Percentiles rank a stretch among this genome's conserved stretches.
Evolutionary conservation across 1,140 invertebrate genomes (phyloP).

Genomic region (Rhyacophila brunnea): DNA sequence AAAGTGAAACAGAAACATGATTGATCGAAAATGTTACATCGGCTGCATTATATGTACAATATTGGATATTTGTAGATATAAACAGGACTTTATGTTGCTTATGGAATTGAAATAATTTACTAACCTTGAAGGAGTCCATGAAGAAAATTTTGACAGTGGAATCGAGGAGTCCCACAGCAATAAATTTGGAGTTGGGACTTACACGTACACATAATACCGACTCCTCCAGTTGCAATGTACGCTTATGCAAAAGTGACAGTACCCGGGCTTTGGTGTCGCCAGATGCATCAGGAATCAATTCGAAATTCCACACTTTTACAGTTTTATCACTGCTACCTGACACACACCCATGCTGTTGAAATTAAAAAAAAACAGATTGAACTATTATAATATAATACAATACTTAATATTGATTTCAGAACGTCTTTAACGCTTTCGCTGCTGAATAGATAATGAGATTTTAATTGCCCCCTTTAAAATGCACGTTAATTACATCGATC

Average conservation of each 20-base stretch:
- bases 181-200: conserved; percentile 81
- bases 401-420: no score
- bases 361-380: conserved; percentile 4
- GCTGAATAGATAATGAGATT: no score
- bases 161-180: conserved; percentile 89
- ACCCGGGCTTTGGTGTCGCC: conserved; percentile 62
- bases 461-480: no score
- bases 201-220: conserved; percentile 79
- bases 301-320: conserved; percentile 94
- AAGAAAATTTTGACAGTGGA: conserved; percentile 96
- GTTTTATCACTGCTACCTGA: conserved; percentile 86
- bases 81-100: no score
- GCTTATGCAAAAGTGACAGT: conserved; percentile 75
- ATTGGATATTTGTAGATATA: no score
- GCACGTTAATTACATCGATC: no score
- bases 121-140: conserved; percentile 87
- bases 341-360: conserved; percentile 70
- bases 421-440: no score
- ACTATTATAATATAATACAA: no score
- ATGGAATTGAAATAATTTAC: conserved; percentile 15
- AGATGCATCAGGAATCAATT: conserved; percentile 70
- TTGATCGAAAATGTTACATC: neutral
- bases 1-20: no score
- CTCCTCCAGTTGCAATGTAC: conserved; percentile 85
- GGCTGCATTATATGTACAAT: neutral